Conservation (phyloP, 2,113 vertebrate species). For the Xerus inauris region DNA sequence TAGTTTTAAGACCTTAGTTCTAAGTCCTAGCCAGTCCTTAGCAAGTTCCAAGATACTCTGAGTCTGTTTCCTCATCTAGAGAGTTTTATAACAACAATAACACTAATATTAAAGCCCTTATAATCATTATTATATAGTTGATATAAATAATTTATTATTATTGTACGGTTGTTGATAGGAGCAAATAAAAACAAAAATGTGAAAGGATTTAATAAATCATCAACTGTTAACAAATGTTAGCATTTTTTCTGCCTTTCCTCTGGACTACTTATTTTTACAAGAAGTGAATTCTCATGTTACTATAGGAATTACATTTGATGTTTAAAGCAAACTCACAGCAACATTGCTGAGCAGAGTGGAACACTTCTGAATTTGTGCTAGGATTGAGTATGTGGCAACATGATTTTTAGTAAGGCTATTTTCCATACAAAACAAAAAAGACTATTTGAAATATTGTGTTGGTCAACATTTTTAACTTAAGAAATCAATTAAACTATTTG, state of each 20-base stretch:
- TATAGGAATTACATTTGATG: not conserved
- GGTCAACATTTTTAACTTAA: conserved; percentile 22
- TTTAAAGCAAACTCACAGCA: conserved; percentile 9
- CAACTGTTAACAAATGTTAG: not conserved
- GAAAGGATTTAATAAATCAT: conserved; percentile 11
- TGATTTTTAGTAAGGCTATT: not conserved
- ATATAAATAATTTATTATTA: not conserved
- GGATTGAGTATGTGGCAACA: not conserved
- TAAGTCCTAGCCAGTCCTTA: not conserved
- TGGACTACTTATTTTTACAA: conserved; percentile 51
- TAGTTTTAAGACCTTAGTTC: not conserved
- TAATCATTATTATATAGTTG: not conserved
- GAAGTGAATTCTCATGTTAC: not conserved
- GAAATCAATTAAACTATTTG: conserved; percentile 10
- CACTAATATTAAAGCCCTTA: not conserved
- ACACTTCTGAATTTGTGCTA: not conserved
- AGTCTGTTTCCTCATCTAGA: not conserved
- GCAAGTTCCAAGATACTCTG: not conserved
- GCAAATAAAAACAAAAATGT: conserved; percentile 9
- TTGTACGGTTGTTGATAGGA: not conserved
- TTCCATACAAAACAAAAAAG: not conserved
- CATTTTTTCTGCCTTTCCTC: conserved; percentile 39
- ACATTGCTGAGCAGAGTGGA: not conserved
- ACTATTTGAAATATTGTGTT: not conserved
- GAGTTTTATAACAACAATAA: not conserved